Conservation (phyloP, 1,140 invertebrate genomes). For the Harlomillsia oculata region DNA sequence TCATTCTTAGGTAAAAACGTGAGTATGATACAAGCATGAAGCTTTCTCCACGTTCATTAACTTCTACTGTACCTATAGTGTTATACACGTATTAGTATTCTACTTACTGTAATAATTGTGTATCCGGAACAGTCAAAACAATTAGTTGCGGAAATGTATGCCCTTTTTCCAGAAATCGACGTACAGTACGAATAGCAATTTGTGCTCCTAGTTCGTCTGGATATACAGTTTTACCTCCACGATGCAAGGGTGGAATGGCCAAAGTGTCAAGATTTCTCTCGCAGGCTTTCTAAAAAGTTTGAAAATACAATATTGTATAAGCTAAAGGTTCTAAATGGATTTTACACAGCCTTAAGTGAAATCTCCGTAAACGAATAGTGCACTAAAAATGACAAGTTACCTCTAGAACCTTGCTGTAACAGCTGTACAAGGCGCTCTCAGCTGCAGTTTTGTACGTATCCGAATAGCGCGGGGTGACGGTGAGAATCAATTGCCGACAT, state of each 20-base stretch:
- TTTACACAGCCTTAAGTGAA: too few species aligned
- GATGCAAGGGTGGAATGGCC: conserved; percentile 27
- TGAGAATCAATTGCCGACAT: conserved; percentile 31
- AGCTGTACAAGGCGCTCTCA: conserved; percentile 31
- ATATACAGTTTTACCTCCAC: conserved; percentile 10
- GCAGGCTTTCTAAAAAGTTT: conserved; percentile 26
- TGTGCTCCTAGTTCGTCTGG: conserved; percentile 33
- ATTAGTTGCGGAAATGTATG: conserved; percentile 28
- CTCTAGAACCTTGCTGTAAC: conserved; percentile 33
- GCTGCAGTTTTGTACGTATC: conserved; percentile 27
- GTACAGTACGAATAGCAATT: conserved; percentile 30
- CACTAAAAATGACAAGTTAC: conserved; percentile 14
- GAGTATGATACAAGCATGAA: too few species aligned
- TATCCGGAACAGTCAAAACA: conserved; percentile 27
- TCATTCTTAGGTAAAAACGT: too few species aligned
- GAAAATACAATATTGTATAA: background rate
- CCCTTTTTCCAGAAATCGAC: conserved; percentile 34
- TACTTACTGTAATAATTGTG: conserved; percentile 31
- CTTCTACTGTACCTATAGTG: too few species aligned
- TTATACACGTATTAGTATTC: too few species aligned
- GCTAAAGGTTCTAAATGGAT: too few species aligned
- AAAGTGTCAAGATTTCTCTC: conserved; percentile 28
- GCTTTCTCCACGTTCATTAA: too few species aligned
- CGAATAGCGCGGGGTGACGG: conserved; percentile 28
- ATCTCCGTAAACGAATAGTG: too few species aligned